Evolutionary conservation across 2,113 vertebrate species (phyloP).

Genomic region (Notiomystis cincta): DNA sequence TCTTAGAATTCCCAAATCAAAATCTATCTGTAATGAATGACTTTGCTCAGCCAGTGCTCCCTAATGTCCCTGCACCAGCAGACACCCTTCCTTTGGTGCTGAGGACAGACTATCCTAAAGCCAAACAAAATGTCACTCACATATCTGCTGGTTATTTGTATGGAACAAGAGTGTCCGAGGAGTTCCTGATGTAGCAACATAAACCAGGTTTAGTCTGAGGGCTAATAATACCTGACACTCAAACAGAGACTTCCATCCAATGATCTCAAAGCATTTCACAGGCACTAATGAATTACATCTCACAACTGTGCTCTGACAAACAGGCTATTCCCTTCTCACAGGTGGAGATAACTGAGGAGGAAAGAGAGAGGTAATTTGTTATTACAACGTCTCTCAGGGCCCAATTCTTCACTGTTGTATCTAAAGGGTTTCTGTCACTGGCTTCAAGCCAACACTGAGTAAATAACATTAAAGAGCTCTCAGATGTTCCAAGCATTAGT

Average conservation of each 20-base stretch:
- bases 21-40: background rate
- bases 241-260: background rate
- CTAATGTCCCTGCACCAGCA: background rate
- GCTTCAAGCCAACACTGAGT: background rate
- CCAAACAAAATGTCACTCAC: background rate
- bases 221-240: conserved; percentile 29
- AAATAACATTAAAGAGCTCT: conserved; percentile 13
- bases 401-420: background rate
- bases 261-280: conserved; percentile 17
- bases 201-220: conserved; percentile 14
- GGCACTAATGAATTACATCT: conserved; percentile 45
- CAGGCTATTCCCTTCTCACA: conserved; percentile 40
- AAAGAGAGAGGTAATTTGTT: conserved; percentile 21
- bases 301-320: conserved; percentile 18
- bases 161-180: background rate
- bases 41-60: background rate
- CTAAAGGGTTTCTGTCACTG: background rate
- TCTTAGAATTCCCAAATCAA: background rate
- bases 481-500: background rate
- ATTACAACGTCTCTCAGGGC: background rate
- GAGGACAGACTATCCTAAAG: background rate
- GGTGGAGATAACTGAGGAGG: conserved; percentile 25
- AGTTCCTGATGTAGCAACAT: conserved; percentile 16
- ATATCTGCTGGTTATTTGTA: background rate
- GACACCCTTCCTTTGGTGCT: background rate